Conservation (phyloP, 1,140 invertebrate genomes). For the Trichoplusia ni region DNA sequence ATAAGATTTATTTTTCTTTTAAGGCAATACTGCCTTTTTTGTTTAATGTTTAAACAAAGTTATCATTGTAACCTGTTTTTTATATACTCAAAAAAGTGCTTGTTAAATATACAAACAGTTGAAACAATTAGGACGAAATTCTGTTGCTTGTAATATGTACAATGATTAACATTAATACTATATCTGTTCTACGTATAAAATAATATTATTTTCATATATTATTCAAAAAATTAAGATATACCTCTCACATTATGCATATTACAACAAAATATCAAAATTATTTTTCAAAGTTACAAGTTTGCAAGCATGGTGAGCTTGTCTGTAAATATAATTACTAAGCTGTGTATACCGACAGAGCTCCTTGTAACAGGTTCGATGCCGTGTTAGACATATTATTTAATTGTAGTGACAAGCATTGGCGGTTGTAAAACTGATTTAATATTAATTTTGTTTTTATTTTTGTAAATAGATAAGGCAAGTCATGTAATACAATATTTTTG, state of each 20-base stretch:
- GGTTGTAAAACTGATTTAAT: slow-evolving; percentile 39
- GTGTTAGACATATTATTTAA: slow-evolving; percentile 47
- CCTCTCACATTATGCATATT: slow-evolving; percentile 18
- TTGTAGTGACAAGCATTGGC: slow-evolving; percentile 53
- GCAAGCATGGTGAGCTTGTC: slow-evolving; percentile 7
- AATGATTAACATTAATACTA: neutral
- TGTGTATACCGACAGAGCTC: slow-evolving; percentile 43
- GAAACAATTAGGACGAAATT: slow-evolving; percentile 2
- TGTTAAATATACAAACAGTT: neutral
- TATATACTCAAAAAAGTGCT: too few species aligned
- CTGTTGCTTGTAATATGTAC: slow-evolving; percentile 14
- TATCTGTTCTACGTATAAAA: too few species aligned
- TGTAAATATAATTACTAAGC: slow-evolving; percentile 51
- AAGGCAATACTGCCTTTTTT: too few species aligned
- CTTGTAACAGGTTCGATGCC: slow-evolving; percentile 7
- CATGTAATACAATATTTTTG: slow-evolving; percentile 80
- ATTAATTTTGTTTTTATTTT: slow-evolving; percentile 66
- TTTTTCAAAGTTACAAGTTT: slow-evolving; percentile 9
- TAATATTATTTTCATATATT: slow-evolving; percentile 9
- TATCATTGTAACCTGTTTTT: too few species aligned
- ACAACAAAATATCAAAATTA: slow-evolving; percentile 18
- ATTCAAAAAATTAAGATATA: too few species aligned
- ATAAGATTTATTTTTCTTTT: too few species aligned
- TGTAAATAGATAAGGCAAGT: slow-evolving; percentile 79
- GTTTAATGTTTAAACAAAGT: too few species aligned